A percentile compares a stretch with the other conserved stretches of the same genome.
Evolutionary conservation across 2,888 invertebrate species (phyloP).

Genomic region (Cyaniris semiargus): DNA sequence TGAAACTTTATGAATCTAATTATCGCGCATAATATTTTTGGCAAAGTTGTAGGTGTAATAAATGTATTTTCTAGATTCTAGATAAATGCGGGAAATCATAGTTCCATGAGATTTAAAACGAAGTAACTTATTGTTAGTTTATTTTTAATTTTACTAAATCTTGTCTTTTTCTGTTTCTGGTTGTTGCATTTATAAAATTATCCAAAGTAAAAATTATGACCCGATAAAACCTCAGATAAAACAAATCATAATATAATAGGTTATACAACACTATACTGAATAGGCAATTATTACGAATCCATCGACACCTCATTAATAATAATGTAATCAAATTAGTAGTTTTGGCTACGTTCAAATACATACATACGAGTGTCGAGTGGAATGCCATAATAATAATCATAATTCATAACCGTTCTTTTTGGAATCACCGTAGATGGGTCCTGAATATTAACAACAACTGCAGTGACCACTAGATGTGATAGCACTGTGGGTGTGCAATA

Average conservation of each 20-base stretch:
- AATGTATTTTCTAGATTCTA: neutral
- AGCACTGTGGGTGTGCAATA: constrained; percentile 53
- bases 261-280: neutral
- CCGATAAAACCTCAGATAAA: neutral
- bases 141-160: too few species aligned
- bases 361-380: too few species aligned
- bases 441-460: constrained; percentile 40
- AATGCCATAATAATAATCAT: too few species aligned
- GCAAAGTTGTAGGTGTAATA: neutral
- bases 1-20: neutral
- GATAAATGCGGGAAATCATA: neutral
- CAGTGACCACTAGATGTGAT: constrained; percentile 55
- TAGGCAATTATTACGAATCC: neutral
- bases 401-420: neutral
- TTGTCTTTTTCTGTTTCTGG: too few species aligned
- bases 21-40: neutral
- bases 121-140: too few species aligned
- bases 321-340: neutral
- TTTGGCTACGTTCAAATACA: neutral
- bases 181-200: too few species aligned
- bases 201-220: neutral
- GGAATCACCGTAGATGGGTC: neutral
- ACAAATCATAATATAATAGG: neutral
- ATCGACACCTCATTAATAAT: neutral
- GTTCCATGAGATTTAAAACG: neutral